Conservation (phyloP, 2,113 vertebrate species). For the Menidia beryllina region DNA sequence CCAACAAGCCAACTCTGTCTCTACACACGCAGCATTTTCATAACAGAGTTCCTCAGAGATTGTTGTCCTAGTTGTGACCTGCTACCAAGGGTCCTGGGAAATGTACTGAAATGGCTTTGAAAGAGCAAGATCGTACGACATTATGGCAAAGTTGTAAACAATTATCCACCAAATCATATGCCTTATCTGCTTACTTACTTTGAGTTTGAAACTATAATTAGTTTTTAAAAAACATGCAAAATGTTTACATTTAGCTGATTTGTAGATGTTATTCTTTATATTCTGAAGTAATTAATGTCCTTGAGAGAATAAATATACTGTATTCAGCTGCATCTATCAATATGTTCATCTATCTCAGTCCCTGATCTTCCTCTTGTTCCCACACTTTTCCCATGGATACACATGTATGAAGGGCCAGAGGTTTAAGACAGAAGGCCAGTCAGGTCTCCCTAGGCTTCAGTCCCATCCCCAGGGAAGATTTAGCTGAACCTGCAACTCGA, state of each 20-base stretch:
- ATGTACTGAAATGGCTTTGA: conserved; percentile 58
- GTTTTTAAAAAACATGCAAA: background rate
- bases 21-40: conserved; percentile 13
- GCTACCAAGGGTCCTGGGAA: conserved; percentile 72
- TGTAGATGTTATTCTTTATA: background rate
- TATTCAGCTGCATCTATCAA: conserved; percentile 41
- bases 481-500: conserved; percentile 47
- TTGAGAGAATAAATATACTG: background rate
- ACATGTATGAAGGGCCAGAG: conserved; percentile 39
- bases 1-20: conserved; percentile 21
- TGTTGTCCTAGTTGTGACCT: conserved; percentile 60
- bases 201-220: background rate
- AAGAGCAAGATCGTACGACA: conserved; percentile 17
- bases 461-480: conserved; percentile 41
- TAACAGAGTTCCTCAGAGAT: conserved; percentile 35
- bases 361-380: conserved; percentile 27
- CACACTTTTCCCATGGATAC: conserved; percentile 53
- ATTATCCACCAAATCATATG: conserved; percentile 28
- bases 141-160: conserved; percentile 24
- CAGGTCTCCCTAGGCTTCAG: conserved; percentile 47
- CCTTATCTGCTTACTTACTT: conserved; percentile 11
- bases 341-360: conserved; percentile 29
- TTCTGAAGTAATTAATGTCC: background rate
- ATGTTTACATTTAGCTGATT: background rate
- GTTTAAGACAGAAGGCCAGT: conserved; percentile 54